phyloP scores from a whole-genome alignment of 2,888 invertebrate species.

The Drosophila imparisetae region DNA sequence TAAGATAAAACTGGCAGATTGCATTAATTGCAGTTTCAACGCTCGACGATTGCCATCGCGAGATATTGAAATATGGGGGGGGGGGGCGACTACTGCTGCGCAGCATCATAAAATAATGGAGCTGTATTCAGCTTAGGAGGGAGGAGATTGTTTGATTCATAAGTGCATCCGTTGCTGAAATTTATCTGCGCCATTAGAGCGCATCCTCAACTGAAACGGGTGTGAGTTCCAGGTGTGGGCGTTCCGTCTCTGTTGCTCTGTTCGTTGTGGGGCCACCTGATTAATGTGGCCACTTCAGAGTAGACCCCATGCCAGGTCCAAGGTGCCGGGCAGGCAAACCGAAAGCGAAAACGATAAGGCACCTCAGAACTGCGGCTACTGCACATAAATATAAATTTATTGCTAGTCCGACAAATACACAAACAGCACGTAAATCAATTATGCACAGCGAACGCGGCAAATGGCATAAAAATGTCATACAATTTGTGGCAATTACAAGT shows the following conservation, averaged over 20 bases:
- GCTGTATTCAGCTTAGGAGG: not conserved
- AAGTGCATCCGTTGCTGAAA: constrained; percentile 22
- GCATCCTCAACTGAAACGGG: constrained; percentile 41
- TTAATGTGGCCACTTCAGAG: constrained; percentile 69
- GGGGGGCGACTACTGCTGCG: constrained; percentile 24
- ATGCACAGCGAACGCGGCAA: constrained; percentile 62
- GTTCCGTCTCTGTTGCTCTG: constrained; percentile 25
- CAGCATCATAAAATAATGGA: constrained; percentile 20
- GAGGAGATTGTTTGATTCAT: constrained; percentile 52
- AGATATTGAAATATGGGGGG: constrained; percentile 23
- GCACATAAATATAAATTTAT: constrained; percentile 62
- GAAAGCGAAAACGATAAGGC: constrained; percentile 79
- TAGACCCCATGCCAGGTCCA: constrained; percentile 6
- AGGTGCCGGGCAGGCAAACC: constrained; percentile 27
- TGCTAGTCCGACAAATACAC: constrained; percentile 57
- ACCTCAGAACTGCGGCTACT: constrained; percentile 53
- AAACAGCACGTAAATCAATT: constrained; percentile 76
- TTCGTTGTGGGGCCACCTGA: constrained; percentile 45
- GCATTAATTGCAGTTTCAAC: constrained; percentile 75
- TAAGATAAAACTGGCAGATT: constrained; percentile 67
- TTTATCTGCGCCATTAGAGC: constrained; percentile 68
- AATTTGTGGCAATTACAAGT: constrained; percentile 81
- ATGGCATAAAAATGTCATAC: constrained; percentile 79
- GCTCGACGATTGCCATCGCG: constrained; percentile 64
- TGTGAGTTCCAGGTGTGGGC: constrained; percentile 54